phyloP scores from a whole-genome alignment of 35 echinoderm and acorn worm genomes.

The Nesometra sesokonis region DNA sequence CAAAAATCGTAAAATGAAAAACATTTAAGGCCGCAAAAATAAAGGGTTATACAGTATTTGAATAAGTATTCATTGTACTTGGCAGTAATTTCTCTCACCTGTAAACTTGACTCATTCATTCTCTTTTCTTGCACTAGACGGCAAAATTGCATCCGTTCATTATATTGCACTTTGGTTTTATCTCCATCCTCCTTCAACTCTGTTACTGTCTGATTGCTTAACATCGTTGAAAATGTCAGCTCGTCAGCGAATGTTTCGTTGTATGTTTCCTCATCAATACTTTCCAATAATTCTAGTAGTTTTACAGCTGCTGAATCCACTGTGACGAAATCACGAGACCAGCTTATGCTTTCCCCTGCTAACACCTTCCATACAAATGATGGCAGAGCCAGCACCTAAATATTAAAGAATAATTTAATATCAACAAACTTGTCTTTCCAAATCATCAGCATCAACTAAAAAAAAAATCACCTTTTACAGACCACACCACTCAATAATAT shows the following conservation, averaged over 20 bases:
- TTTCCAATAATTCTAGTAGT: constrained; percentile 61
- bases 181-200: constrained; percentile 45
- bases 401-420: background rate
- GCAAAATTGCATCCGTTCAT: constrained; percentile 72
- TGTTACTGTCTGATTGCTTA: constrained; percentile 65
- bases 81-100: constrained; percentile 21
- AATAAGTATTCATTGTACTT: background rate
- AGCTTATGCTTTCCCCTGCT: constrained; percentile 72
- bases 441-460: too few species aligned
- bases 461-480: too few species aligned
- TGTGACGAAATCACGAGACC: constrained; percentile 85
- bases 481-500: too few species aligned
- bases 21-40: too few species aligned
- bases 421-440: too few species aligned
- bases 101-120: constrained; percentile 70
- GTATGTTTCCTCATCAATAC: constrained; percentile 65
- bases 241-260: constrained; percentile 68
- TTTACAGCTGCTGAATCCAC: constrained; percentile 91
- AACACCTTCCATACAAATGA: constrained; percentile 88
- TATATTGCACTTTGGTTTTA: constrained; percentile 55
- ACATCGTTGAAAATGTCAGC: constrained; percentile 66
- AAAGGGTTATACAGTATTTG: too few species aligned
- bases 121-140: constrained; percentile 52
- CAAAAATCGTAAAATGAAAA: too few species aligned
- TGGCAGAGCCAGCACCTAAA: constrained; percentile 83